Evolutionary conservation across 2,888 invertebrate species (phyloP).

Genomic region (Mactromeris polynyma): DNA sequence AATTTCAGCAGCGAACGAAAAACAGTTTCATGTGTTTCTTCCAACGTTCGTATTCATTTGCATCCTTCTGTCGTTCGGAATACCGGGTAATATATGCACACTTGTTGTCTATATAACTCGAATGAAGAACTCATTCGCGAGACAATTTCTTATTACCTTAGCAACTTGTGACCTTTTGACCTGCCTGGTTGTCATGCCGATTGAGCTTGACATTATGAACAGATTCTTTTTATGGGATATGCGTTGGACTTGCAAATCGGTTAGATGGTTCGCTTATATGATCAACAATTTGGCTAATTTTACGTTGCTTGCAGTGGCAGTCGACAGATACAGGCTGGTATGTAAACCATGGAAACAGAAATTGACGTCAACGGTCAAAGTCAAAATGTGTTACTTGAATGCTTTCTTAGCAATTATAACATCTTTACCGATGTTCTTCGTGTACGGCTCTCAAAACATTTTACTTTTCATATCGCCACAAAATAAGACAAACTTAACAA

Average conservation of each 20-base stretch:
- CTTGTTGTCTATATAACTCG: conserved; percentile 28
- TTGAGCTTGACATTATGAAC: conserved; percentile 38
- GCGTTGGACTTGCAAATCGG: conserved; percentile 25
- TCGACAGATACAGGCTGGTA: conserved; percentile 39
- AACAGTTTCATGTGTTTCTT: conserved; percentile 35
- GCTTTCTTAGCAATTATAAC: neutral
- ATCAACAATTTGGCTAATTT: conserved; percentile 34
- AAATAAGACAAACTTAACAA: neutral
- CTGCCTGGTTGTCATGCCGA: conserved; percentile 34
- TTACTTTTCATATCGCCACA: neutral
- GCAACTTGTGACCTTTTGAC: conserved; percentile 39
- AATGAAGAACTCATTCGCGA: conserved; percentile 21
- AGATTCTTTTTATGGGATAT: conserved; percentile 34
- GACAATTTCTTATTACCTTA: conserved; percentile 37
- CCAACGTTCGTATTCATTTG: conserved; percentile 31
- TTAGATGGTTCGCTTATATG: conserved; percentile 33
- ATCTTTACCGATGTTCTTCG: conserved; percentile 34
- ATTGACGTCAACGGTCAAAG: neutral
- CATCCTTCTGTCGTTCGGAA: conserved; percentile 19
- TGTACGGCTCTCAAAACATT: conserved; percentile 44
- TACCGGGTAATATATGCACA: conserved; percentile 31
- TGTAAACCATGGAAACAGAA: conserved; percentile 47
- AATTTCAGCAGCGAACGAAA: conserved; percentile 24
- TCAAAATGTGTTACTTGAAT: conserved; percentile 18
- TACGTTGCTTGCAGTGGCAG: conserved; percentile 27